Conservation (phyloP, 1,140 invertebrate species). For the Cecropterus lyciades region DNA sequence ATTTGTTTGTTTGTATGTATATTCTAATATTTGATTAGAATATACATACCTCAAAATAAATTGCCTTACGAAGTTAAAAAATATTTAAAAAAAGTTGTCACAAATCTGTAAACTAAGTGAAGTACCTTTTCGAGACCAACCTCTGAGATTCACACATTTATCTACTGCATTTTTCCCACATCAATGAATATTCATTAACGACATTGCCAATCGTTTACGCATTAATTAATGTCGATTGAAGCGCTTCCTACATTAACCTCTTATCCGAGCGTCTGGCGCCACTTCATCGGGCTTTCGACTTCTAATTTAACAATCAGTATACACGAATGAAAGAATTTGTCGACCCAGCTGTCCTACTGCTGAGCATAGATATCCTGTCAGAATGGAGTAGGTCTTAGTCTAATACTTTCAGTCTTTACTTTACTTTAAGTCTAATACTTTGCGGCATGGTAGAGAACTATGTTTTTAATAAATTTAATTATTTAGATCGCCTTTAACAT, state of each 20-base stretch:
- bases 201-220: slow-evolving; percentile 18
- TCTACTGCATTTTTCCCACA: slow-evolving; percentile 10
- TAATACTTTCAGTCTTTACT: no score
- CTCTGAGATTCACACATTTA: slow-evolving; percentile 1
- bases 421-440: no score
- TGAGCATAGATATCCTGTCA: no score
- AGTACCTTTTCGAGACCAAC: neutral
- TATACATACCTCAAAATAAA: no score
- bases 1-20: no score
- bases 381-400: no score
- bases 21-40: no score
- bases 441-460: no score
- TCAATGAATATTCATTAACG: slow-evolving; percentile 31
- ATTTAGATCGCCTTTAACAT: no score
- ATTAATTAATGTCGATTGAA: slow-evolving; percentile 31
- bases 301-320: slow-evolving; percentile 29
- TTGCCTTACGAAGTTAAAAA: no score
- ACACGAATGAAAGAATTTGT: slow-evolving; percentile 4
- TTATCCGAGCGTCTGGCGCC: slow-evolving; percentile 25
- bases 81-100: neutral
- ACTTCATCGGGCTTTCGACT: slow-evolving; percentile 17
- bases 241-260: slow-evolving; percentile 31
- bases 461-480: no score
- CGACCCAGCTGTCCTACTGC: no score
- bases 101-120: neutral